These are phyloP conservation scores for Tachysurus vachellii DNA, from an alignment of 2,113 vertebrate species.

Conservation along the genomic window DNA sequence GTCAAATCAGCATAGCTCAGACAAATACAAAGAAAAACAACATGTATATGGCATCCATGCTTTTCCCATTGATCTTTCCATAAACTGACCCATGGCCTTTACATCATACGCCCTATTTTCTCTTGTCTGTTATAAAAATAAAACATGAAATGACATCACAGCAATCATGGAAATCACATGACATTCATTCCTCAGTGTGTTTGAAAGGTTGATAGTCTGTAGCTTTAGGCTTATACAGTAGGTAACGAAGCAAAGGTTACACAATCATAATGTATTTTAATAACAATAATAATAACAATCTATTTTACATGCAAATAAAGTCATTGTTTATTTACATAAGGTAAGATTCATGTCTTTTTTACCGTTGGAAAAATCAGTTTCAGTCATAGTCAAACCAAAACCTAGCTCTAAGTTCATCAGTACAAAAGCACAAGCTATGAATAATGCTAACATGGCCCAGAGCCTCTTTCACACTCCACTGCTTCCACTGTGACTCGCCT, in stretches of 20 bases:
- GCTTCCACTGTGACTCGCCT: background rate
- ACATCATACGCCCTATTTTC: background rate
- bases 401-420: background rate
- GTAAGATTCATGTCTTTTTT: background rate
- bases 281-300: background rate
- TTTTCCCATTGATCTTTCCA: too few species aligned
- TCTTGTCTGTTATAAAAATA: background rate
- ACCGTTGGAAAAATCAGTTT: background rate
- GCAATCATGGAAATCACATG: background rate
- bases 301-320: background rate
- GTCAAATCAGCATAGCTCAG: too few species aligned
- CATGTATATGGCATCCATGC: too few species aligned
- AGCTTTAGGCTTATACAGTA: background rate
- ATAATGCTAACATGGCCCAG: constrained; percentile 15
- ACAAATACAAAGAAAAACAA: too few species aligned
- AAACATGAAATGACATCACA: background rate
- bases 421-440: background rate
- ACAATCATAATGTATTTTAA: background rate
- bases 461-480: background rate
- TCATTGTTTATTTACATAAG: background rate
- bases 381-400: background rate
- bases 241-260: background rate
- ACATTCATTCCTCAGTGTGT: background rate
- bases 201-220: background rate
- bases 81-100: background rate